These are phyloP conservation scores for Stichopus chloronotus DNA, from an alignment of 35 echinoderm and acorn worm species.

Conservation along the genomic window DNA sequence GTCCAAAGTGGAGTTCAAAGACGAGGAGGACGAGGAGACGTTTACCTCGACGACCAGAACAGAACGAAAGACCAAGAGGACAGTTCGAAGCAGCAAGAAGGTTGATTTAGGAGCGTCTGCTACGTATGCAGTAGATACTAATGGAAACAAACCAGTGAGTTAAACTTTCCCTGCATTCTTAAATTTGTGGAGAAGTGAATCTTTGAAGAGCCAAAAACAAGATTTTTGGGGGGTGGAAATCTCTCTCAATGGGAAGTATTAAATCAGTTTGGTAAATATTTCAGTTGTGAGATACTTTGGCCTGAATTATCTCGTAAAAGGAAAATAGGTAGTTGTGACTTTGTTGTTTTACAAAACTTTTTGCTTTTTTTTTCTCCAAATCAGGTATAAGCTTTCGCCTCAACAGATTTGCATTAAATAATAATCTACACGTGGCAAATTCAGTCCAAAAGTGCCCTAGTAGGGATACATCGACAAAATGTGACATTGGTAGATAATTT, in stretches of 20 bases:
- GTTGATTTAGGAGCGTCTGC: conserved; percentile 87
- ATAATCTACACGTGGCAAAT: too few relatives aligned
- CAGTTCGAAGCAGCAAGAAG: conserved; percentile 66
- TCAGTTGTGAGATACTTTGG: too few relatives aligned
- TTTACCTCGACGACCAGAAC: conserved; percentile 79
- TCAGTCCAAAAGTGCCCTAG: too few relatives aligned
- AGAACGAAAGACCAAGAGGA: conserved; percentile 71
- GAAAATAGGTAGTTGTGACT: too few relatives aligned
- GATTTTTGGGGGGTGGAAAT: background rate
- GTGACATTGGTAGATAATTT: too few relatives aligned
- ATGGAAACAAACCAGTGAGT: conserved; percentile 63
- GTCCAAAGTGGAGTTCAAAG: conserved; percentile 70
- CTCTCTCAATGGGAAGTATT: background rate
- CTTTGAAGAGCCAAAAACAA: background rate
- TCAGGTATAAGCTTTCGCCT: too few relatives aligned
- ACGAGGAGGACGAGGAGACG: conserved; percentile 82
- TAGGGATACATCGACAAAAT: too few relatives aligned
- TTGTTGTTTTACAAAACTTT: too few relatives aligned
- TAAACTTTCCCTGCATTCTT: background rate
- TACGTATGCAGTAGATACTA: conserved; percentile 64
- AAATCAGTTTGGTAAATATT: too few relatives aligned
- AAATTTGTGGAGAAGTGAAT: background rate
- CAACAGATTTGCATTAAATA: too few relatives aligned
- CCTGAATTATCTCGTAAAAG: too few relatives aligned
- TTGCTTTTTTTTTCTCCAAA: too few relatives aligned